A percentile compares a stretch with the other conserved stretches of the same genome.
phyloP scores from a whole-genome alignment of 2,888 invertebrate genomes.

The Cyaniris semiargus region DNA sequence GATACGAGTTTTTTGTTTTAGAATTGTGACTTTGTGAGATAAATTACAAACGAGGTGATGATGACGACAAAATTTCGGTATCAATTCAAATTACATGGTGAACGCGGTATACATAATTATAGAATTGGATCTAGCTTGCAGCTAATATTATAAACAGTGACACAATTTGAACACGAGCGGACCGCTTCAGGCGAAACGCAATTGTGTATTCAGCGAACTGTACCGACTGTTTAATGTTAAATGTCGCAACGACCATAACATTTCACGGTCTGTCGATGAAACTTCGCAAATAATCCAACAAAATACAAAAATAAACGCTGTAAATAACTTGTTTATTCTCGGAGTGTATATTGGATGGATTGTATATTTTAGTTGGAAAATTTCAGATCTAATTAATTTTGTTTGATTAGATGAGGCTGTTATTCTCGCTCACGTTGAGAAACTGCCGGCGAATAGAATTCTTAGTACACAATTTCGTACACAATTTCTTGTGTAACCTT shows the following conservation, averaged over 20 bases:
- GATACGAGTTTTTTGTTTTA: neutral
- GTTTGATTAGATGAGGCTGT: neutral
- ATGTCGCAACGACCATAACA: conserved; percentile 25
- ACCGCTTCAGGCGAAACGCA: conserved; percentile 16
- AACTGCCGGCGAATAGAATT: neutral
- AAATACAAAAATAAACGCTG: neutral
- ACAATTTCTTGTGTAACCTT: neutral
- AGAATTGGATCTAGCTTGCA: neutral
- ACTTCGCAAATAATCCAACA: neutral
- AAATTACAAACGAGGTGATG: neutral
- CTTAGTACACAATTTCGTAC: neutral
- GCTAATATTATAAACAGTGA: conserved; percentile 11
- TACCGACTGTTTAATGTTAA: conserved; percentile 25
- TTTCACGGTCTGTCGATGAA: conserved; percentile 21
- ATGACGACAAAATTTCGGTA: neutral
- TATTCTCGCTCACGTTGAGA: neutral
- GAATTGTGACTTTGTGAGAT: neutral
- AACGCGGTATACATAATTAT: neutral
- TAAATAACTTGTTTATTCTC: neutral
- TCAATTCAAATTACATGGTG: neutral
- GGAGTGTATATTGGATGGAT: neutral
- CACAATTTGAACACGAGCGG: conserved; percentile 14
- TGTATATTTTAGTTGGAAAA: neutral
- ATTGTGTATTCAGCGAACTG: conserved; percentile 25
- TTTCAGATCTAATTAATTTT: neutral